These are phyloP conservation scores for Eufriesea mexicana DNA, from an alignment of 1,140 invertebrate genomes.

Conservation along the genomic window DNA sequence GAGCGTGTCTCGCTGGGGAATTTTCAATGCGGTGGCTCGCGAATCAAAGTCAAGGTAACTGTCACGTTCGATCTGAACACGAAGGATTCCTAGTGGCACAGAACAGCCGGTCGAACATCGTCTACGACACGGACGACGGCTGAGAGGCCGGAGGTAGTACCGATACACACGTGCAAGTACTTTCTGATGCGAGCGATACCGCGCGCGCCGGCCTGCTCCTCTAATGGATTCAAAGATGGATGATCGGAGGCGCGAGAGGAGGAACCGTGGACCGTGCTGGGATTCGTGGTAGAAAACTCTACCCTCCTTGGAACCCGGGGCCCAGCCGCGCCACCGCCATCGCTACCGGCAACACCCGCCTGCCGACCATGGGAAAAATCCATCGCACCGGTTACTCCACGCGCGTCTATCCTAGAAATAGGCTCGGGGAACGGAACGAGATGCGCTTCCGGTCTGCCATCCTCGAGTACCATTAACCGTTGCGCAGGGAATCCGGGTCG, in stretches of 20 bases:
- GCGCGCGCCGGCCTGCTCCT: slow-evolving; percentile 46
- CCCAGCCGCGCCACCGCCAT: too few relatives aligned
- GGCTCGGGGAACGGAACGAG: too few relatives aligned
- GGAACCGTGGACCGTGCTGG: not conserved
- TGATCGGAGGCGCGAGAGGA: slow-evolving; percentile 50
- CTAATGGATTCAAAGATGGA: slow-evolving; percentile 67
- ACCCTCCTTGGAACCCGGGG: slow-evolving; percentile 35
- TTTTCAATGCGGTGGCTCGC: slow-evolving; percentile 43
- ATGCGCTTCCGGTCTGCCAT: not conserved
- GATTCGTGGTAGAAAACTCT: slow-evolving; percentile 2
- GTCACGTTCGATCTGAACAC: slow-evolving; percentile 49
- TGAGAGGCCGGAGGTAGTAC: slow-evolving; percentile 28
- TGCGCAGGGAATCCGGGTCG: not conserved
- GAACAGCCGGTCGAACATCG: slow-evolving; percentile 50
- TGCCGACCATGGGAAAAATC: slow-evolving; percentile 18
- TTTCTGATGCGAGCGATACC: slow-evolving; percentile 65
- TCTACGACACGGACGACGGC: slow-evolving; percentile 39
- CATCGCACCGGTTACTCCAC: not conserved
- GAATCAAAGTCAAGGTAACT: slow-evolving; percentile 57
- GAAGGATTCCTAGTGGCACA: slow-evolving; percentile 56
- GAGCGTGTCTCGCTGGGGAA: slow-evolving; percentile 58
- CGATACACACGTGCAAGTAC: slow-evolving; percentile 62
- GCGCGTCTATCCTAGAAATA: too few relatives aligned
- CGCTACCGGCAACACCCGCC: too few relatives aligned
- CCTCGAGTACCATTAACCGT: not conserved